These are phyloP conservation scores for Vultur gryphus DNA, from an alignment of 2,797 vertebrate species.

Conservation along the genomic window DNA sequence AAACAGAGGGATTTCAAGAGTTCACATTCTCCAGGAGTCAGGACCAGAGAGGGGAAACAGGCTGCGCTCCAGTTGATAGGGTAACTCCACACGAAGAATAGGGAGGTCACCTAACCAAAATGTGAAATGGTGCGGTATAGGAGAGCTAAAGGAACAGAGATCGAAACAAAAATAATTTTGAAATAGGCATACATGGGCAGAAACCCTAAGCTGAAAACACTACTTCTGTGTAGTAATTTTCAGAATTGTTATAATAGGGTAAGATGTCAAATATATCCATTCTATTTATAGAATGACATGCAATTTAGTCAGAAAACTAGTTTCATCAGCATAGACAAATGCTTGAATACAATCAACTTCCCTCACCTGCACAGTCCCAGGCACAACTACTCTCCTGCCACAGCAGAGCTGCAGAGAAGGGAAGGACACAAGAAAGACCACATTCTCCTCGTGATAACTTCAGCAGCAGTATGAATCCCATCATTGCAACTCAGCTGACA, in stretches of 20 bases:
- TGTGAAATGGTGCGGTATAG: background rate
- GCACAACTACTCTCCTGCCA: background rate
- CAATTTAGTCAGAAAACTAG: constrained; percentile 28
- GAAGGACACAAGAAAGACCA: background rate
- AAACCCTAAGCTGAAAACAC: background rate
- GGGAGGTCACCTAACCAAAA: background rate
- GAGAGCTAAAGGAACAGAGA: background rate
- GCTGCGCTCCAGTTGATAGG: background rate
- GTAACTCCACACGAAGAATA: background rate
- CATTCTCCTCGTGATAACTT: background rate
- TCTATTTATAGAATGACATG: constrained; percentile 4
- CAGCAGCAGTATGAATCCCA: background rate
- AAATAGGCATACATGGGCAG: background rate
- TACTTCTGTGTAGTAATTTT: constrained; percentile 25
- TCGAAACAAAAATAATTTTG: background rate
- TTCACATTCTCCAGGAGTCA: background rate
- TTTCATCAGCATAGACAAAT: background rate
- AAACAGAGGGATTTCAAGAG: background rate
- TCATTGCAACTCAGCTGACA: background rate
- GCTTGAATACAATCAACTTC: background rate
- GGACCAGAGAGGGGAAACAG: background rate
- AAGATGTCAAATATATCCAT: constrained; percentile 8
- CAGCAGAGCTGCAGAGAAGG: background rate
- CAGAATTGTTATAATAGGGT: background rate
- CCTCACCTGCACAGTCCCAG: background rate